Base-by-base conservation (phyloP, 2,888 invertebrate genomes). In the Sceliomorpha sp. region DNA sequence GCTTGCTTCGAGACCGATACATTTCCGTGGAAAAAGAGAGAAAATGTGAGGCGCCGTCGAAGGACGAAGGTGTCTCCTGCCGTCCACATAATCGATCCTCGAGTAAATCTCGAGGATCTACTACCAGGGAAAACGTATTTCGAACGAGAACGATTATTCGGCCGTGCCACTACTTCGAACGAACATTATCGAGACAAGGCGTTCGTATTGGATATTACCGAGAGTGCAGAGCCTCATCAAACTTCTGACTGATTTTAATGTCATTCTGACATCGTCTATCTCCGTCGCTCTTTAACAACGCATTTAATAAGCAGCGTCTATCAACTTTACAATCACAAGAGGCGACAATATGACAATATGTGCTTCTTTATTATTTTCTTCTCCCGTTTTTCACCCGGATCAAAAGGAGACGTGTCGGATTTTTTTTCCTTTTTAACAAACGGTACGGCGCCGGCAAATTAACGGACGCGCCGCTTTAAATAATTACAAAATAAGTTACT, bases 1-100 rank as follows among this genome's bases (percentile, higher is more conserved):
- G 73, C 44, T 68, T 69, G 66, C 55, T 53, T 47, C 44, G 40
- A 40, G 42, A 67, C 55, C 58, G 63, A 70, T 72, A 63, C 67
- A 67, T 67, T 67, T 72, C 55, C 67, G 60, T 51, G 42, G 37
- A 70, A 20, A 51, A 42, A 48, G 39, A 42, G 51, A 59, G 45
- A 48, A 63, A 27, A 47, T 47, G 66, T 55, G 59, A 70, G 56
- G 56, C 51, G 32, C 15, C 42, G 20, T 15, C 24, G 50, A 50
- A 42, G 39, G 27, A 31, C 44, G 37, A 42, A 63, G 39, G 59
- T 58, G 53, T 50, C 42, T 59, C 51, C 47, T 40, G 29, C 14
- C 55, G 50, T 62, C 45, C 50, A 58, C 48, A 50, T 63, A 71
- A 71, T 71, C 67, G 60, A 71, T 71, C 56, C 12, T 7, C 12